Base-by-base conservation (phyloP, 2,888 invertebrate genomes). In the Nephrocerus scutellatus region DNA sequence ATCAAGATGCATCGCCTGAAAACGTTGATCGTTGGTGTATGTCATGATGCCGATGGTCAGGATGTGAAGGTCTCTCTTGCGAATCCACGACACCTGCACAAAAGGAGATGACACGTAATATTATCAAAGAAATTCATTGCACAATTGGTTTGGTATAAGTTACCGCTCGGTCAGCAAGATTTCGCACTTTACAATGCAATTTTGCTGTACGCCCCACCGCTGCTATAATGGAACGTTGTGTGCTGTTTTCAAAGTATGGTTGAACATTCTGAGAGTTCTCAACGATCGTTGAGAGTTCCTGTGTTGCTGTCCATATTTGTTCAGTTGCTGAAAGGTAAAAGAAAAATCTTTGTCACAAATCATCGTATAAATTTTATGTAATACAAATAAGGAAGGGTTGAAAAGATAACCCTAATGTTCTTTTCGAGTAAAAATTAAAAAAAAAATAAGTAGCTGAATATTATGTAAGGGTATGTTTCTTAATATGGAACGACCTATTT, bases 191-290 rank as follows among this genome's bases (percentile, higher is more conserved):
- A 68, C 86, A 86, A 69, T 84, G 82, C 29, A 87, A 73, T 66
- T 84, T 82, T 46, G 85, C 84, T 33, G 82, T 80, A 68, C 84
- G 83, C 39, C 86, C 85, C 48, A 84, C 84, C 51, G 84, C 84
- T 52, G 83, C 82, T 55, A 84, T 83, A 60, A 82, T 76, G 60
- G 84, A 84, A 46, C 82, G 74, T 65, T 79, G 77, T 52, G 84
- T 84, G 59, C 80, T 78, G 70, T 85, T 85, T 70, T 84, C 84
- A 71, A 85, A 85, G 72, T 84, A 84, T 22, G 85, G 85, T 66
- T 82, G 47, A 10, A 39, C 14, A 31, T 18, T 32, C 3, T 9
- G 7, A 14, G 36, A 10, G 7, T 12, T 28, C 10, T 22, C 5
- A 15, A 62, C 60, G 5, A 58, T 42, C 26, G 66, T 64, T 43